Evolutionary conservation across 2,113 vertebrate genomes (phyloP), one percentile per base, ranked within the genome.

Genomic region (Hyaena hyaena): DNA sequence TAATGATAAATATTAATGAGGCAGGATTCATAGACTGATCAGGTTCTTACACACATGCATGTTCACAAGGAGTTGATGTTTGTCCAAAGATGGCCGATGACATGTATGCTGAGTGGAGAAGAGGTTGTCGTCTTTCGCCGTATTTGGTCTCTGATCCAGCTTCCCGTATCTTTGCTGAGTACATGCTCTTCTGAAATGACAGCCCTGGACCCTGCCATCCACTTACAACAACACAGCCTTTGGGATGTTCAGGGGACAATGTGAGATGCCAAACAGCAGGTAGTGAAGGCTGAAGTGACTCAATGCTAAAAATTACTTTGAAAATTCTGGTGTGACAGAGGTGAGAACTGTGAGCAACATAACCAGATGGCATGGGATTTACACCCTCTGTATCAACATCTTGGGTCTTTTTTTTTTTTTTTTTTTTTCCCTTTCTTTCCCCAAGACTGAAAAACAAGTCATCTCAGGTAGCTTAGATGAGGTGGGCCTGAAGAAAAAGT

Each of bases 331-430:
- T 8, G 10, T 96, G 95, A 97, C 76, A 93, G 85, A 97, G 96
- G 92, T 97, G 98, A 97, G 97, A 98, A 97, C 66, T 85, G 53
- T 61, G 92, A 93, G n/a, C 79, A 84, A 79, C 96, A 26, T 80
- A 86, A 76, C 65, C 97, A 98, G 98, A 97, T 98, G 98, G 97
- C 31, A 3, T 98, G 10, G 81, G 81, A 68, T 97, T 96, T 96
- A 89, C 96, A 98, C 73, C 66, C 63, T 58, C 92, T 28, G 23
- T 9, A 48, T 88, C 84, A 93, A 95, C 96, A 96, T 93, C 93
- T 79, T 88, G 0, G 66, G 88, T 86, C 50, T 63, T 19, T 90
- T 33, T 7, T 21, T 79, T 77, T 14, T 43, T 35, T 26, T 5
- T 45, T 14, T 74, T 14, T 74, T 12, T 74, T n/a, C 39, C 26